Evolutionary conservation across 2,113 vertebrate species (phyloP).

Genomic region (Microcebus ravelobensis): DNA sequence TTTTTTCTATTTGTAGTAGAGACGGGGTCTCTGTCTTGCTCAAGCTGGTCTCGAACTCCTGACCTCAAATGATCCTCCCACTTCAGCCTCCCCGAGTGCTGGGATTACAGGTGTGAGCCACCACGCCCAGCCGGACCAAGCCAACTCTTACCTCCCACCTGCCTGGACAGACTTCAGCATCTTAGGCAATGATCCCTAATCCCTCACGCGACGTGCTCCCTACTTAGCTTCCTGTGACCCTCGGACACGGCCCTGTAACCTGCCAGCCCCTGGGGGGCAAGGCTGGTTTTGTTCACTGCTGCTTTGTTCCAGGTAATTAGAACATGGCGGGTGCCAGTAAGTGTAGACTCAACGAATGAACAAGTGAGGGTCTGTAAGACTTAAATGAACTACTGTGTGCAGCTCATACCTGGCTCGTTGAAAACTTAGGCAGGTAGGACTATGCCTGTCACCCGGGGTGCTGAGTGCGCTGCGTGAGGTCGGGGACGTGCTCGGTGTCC

Average conservation of each 20-base stretch:
- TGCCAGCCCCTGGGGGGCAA: background rate
- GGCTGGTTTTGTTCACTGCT: background rate
- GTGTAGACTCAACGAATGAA: background rate
- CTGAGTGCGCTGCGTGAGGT: accelerated
- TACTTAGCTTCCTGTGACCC: background rate
- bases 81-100: too few species aligned
- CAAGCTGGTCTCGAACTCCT: too few species aligned
- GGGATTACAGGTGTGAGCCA: too few species aligned
- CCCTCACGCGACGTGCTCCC: accelerated
- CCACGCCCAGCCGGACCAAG: background rate
- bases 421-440: background rate
- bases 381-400: accelerated
- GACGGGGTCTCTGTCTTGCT: too few species aligned
- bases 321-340: background rate
- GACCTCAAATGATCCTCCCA: too few species aligned
- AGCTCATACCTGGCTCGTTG: background rate
- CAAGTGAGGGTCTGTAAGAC: background rate
- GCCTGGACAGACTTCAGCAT: background rate
- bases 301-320: too few species aligned
- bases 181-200: too few species aligned
- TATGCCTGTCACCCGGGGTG: accelerated
- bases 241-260: accelerated
- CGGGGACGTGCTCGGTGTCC: accelerated
- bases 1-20: too few species aligned
- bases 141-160: too few species aligned